Conservation (phyloP, 2,113 vertebrate genomes). For the Heterotis niloticus region DNA sequence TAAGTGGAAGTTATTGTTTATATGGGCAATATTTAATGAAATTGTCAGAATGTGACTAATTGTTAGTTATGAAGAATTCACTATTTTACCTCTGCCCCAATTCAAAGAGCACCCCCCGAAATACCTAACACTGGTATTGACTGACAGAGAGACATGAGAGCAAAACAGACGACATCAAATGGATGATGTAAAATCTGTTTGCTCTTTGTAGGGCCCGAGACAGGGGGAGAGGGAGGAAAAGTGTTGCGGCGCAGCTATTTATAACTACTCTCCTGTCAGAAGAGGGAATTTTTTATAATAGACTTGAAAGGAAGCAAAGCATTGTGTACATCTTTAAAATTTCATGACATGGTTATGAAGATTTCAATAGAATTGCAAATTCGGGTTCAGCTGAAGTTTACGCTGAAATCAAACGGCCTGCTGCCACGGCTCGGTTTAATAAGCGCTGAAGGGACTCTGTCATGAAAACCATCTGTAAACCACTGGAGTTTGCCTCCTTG, state of each 20-base stretch:
- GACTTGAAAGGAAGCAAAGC: slow-evolving; percentile 21
- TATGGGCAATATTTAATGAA: too few relatives aligned
- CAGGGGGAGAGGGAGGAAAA: background rate
- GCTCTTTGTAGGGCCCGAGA: slow-evolving; percentile 21
- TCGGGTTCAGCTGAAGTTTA: slow-evolving; percentile 31
- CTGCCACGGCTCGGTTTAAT: slow-evolving; percentile 13
- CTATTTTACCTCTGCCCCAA: background rate
- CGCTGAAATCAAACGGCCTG: slow-evolving; percentile 19
- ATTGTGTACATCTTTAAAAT: slow-evolving; percentile 28
- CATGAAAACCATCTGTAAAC: slow-evolving; percentile 12
- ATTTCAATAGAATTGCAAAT: slow-evolving; percentile 32
- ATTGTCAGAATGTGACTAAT: too few relatives aligned
- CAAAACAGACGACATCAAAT: background rate
- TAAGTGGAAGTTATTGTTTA: too few relatives aligned
- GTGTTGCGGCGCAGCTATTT: slow-evolving; percentile 2
- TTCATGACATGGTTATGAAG: slow-evolving; percentile 28
- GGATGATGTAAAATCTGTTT: slow-evolving; percentile 11
- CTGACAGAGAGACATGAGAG: slow-evolving; percentile 7
- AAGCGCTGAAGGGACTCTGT: slow-evolving; percentile 20
- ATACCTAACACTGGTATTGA: background rate
- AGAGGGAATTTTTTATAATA: slow-evolving; percentile 22
- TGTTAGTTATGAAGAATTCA: too few relatives aligned
- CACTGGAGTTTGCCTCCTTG: slow-evolving; percentile 9
- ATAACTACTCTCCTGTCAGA: slow-evolving; percentile 20
- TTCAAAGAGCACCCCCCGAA: slow-evolving; percentile 7